Base-by-base conservation (phyloP, 1,140 invertebrate genomes). In the Drosophila tani region DNA sequence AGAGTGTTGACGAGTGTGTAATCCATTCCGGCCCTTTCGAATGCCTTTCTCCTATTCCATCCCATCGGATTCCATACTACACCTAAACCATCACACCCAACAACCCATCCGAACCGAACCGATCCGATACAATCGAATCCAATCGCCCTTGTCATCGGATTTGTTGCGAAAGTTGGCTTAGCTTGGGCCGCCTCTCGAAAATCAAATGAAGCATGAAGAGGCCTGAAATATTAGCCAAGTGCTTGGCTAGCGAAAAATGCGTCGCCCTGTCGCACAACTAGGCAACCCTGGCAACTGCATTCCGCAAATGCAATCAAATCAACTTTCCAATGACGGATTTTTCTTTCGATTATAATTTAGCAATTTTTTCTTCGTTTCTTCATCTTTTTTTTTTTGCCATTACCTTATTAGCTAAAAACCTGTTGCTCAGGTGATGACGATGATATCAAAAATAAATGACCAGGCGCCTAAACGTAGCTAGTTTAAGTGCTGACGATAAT, bases 251-350 rank as follows among this genome's bases (percentile, higher is more conserved):
- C 45, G 69, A 80, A 80, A 76, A 73, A 74, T 85, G 73, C 78
- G 73, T 74, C 74, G 82, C 82, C 82, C 82, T 84, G 82, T 45
- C 73, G 82, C 63, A 78, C 78, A 85, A 74, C 78, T 84, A 81
- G 81, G 81, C 67, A 78, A 78, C 78, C 59, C 78, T 74, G 73
- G 49, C 82, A 49, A 51, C 69, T 85, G 82, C 82, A 84, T 84
- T 84, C 82, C 82, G 60, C 74, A 81, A 77, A 78, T 81, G 73
- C 82, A 85, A 84, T 85, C 82, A 85, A 84, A 85, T 85, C 82
- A 84, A 84, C 82, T 84, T 84, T 84, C 82, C 82, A 84, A 85
- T 84, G 82, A 84, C 85, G 82, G 50, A 85, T 85, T 67, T 84
- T 83, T 85, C 81, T 81, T 64, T 71, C 64, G 64, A 81, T 81